Base-by-base conservation (phyloP, 1,140 invertebrate genomes). In the Danaus plexippus region DNA sequence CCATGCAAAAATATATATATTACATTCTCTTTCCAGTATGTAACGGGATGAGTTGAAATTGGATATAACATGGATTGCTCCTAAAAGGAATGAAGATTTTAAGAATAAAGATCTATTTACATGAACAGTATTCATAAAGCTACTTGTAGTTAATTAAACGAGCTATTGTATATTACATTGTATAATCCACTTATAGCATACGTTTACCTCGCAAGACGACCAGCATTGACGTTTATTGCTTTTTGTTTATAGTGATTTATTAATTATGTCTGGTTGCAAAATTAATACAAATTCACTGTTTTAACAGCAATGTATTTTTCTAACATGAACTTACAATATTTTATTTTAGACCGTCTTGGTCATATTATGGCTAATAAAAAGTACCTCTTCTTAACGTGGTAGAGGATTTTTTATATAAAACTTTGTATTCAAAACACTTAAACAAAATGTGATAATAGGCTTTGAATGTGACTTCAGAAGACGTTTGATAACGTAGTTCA, bases 41-140 rank as follows among this genome's bases (percentile, higher is more conserved):
- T 80, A 77, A 77, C 59, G 68, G 67, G 60, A 70, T 58, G 61
- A 63, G 57, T 59, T 57, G 55, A 64, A 32, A 63, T 64, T 64
- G 68, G 61, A 64, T 57, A 52, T 63, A 59, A 61, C 48, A 64
- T 52, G 55, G 53, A 67, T 63, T 64, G 69, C 69, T 66, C 68
- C 64, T 73, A 43, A 62, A 67, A 73, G 71, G 66, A 58, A 66
- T 66, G 65, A 61, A 57, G 66, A 64, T 63, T 66, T 72, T 69
- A 69, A 79, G 80, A 86, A 84, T 66, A 69, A 82, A 81, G 81
- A 85, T 84, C 81, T 85, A 77, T 82, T 73, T 77, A 81, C 74
- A 69, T 73, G 71, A 85, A 80, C 83, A 86, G 83, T 86, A 86
- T 86, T 86, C 75, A 73, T 75, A 75, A 74, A 73, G 75, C 76